These are phyloP conservation scores for Prinia subflava DNA, from an alignment of 2,113 vertebrate genomes.

Conservation along the genomic window DNA sequence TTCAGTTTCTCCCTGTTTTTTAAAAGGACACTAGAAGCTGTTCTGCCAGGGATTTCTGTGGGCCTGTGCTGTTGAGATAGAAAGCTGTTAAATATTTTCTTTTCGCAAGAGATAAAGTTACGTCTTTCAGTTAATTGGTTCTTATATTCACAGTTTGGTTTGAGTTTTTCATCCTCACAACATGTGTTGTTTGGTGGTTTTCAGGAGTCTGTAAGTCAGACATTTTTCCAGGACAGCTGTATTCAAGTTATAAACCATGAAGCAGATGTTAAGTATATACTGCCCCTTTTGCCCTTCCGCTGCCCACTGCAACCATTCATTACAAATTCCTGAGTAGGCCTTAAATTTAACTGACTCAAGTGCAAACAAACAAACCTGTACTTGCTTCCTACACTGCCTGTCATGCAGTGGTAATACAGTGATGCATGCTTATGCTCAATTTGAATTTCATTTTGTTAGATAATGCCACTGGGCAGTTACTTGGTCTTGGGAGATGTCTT, in stretches of 20 bases:
- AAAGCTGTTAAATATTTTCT: background rate
- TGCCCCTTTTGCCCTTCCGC: constrained; percentile 8
- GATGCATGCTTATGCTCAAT: background rate
- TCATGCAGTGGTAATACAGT: background rate
- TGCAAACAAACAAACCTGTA: background rate
- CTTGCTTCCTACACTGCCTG: background rate
- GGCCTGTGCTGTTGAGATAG: background rate
- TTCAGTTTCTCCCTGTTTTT: background rate
- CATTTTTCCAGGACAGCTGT: constrained; percentile 29
- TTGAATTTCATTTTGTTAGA: background rate
- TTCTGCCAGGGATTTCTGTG: background rate
- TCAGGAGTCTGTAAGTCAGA: background rate
- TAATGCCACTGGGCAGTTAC: background rate
- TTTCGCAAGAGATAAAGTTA: background rate
- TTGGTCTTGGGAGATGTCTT: background rate
- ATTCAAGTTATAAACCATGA: constrained; percentile 6
- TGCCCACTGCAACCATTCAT: constrained; percentile 14
- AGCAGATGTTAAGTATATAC: background rate
- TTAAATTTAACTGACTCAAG: background rate
- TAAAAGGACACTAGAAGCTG: background rate
- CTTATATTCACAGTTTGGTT: constrained; percentile 19
- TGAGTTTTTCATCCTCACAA: background rate
- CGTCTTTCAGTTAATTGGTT: background rate
- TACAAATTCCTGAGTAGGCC: background rate
- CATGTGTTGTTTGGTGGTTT: background rate